Evolutionary conservation across 2,888 invertebrate genomes (phyloP), one percentile per base, ranked within the genome.

Genomic region (Plemyria rubiginata): DNA sequence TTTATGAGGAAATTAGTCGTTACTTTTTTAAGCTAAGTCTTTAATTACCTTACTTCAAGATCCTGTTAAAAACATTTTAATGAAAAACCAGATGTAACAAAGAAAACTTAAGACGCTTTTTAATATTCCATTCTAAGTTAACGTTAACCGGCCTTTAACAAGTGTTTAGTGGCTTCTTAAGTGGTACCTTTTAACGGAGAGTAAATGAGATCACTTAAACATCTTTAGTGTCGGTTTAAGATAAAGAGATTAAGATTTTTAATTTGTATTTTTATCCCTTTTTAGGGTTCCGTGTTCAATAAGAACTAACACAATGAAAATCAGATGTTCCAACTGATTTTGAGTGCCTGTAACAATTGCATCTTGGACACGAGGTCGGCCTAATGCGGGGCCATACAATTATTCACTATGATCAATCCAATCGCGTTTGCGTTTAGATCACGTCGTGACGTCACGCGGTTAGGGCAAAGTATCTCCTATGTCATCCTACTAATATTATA

Each of bases 161-260:
- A 60, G 60, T 64, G 55, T 60, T 64, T 64, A 64, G 55, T 55
- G 60, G n/a, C 56, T 16, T 38, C 13, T 60, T 43, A 56, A 60
- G 53, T 60, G 60, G 52, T 49, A 59, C 28, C 46, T 52, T 52
- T 40, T 48, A 56, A 56, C 46, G 54, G 22, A 38, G n/a, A 9
- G 28, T 22, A 16, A 59, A 55, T 48, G 54, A 36, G 59, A 59
- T 54, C 40, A 13, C 46, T 52, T 58, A 36, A 54, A 60, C 49
- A 41, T 56, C 43, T 64, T 60, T 56, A 60, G 36, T 36, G 55
- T 16, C 45, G 15, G 11, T 43, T 43, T 43, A 45, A 38, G 11
- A 45, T 16, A 11, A 43, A 45, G 45, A 45, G 16, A 45, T 45
- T 11, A 45, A 15, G 9, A 45, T 45, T 45, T 45, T 16, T 16